A percentile compares a stretch with the other conserved stretches of the same genome.
phyloP scores from a whole-genome alignment of 2,113 vertebrate species.

The Ammodramus savannarum region DNA sequence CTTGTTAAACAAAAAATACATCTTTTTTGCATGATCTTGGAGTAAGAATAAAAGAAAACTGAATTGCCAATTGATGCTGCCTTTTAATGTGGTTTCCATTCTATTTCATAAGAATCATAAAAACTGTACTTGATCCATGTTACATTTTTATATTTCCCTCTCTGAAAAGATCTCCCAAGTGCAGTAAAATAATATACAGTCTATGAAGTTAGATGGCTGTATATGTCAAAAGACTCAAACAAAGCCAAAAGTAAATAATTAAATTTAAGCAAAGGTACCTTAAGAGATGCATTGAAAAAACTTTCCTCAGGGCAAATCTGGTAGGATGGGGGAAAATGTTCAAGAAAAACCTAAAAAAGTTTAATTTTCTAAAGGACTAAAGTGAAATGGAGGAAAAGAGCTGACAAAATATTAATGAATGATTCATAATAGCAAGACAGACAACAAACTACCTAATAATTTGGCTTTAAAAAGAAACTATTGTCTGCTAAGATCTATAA shows the following conservation, averaged over 20 bases:
- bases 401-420: not conserved
- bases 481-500: not conserved
- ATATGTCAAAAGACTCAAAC: not conserved
- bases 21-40: not conserved
- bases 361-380: not conserved
- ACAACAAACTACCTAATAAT: not conserved
- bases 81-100: constrained; percentile 22
- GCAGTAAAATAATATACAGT: not conserved
- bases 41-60: not conserved
- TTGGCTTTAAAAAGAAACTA: not conserved
- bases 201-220: not conserved
- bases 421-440: not conserved
- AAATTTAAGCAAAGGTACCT: not conserved
- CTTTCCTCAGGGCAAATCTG: not conserved
- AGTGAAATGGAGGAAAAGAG: not conserved
- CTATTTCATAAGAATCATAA: not conserved
- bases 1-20: not conserved
- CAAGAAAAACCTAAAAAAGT: not conserved
- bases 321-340: not conserved
- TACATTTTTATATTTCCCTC: not conserved
- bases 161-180: not conserved
- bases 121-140: not conserved
- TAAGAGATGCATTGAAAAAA: not conserved
- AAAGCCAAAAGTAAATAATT: not conserved
- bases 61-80: not conserved